Evolutionary conservation across 2,113 vertebrate species (phyloP), one percentile per base, ranked within the genome.

Genomic region (Mesoclemmys tuberculata): DNA sequence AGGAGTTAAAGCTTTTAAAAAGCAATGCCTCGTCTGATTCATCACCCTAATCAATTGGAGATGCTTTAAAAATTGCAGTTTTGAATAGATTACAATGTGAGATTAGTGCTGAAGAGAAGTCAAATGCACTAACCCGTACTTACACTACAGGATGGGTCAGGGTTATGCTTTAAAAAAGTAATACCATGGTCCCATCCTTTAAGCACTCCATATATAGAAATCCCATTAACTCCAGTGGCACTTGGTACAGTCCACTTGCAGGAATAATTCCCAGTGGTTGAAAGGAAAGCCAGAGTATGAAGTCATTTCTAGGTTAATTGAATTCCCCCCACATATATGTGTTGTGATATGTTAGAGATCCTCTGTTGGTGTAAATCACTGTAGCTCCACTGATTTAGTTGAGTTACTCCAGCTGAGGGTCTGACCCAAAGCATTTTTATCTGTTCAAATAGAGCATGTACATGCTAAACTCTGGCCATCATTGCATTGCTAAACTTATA

Each of bases 1-100:
- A 48, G 89, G 87, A 92, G 85, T 89, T 58, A 87, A 92, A 93
- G 52, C 2, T 41, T 93, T 82, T 94, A 81, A 80, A 82, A 91
- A 87, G 80, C 93, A 90, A n/a, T 94, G 92, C 80, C 82, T 91
- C 86, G 55, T 94, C 92, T 89, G 95, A 85, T 85, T 74, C 29
- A 78, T 85, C 80, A 38, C 82, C 80, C 49, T 87, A 77, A 85
- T 89, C 95, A 95, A 94, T 56, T 85, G 84, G 74, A 81, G 84
- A 74, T 95, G 44, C 77, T 93, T 94, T 90, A 84, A 84, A 88
- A 94, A 96, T 41, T 48, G 21, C 71, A 93, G 82, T 90, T 96
- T 92, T 93, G 89, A 92, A 97, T 88, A 95, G 81, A 94, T 94
- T 96, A 74, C 82, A 29, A 54, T 49, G 74, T 79, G 56, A 24